phyloP scores from a whole-genome alignment of 1,140 invertebrate genomes.

The Cyrtorhinus lividipennis region DNA sequence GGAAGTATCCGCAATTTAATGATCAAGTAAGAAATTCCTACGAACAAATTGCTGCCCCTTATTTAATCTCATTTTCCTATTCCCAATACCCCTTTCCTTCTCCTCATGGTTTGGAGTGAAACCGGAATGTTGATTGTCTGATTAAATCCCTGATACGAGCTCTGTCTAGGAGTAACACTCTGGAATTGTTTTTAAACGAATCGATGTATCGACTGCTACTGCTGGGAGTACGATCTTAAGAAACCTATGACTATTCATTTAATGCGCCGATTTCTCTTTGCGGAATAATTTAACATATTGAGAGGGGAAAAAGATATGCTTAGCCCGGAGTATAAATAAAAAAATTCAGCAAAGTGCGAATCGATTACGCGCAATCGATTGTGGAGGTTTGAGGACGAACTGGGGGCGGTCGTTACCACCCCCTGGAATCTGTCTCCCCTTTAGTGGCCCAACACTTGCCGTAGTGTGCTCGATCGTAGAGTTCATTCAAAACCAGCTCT shows the following conservation, averaged over 20 bases:
- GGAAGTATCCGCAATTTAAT: no score
- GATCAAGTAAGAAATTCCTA: no score
- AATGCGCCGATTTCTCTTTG: background rate
- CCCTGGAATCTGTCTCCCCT: background rate
- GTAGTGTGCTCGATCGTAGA: background rate
- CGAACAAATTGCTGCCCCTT: no score
- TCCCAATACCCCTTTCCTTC: no score
- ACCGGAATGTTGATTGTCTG: no score
- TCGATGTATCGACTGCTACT: background rate
- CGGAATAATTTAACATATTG: background rate
- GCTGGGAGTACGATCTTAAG: background rate
- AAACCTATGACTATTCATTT: background rate
- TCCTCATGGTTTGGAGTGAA: no score
- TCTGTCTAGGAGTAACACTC: background rate
- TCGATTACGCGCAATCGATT: background rate
- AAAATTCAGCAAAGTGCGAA: background rate
- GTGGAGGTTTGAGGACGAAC: background rate
- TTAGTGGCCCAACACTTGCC: slow-evolving; percentile 1
- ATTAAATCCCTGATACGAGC: background rate
- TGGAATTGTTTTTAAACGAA: background rate
- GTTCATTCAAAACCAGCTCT: slow-evolving; percentile 1
- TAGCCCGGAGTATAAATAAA: no score
- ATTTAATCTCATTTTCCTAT: no score
- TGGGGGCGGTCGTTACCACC: background rate
- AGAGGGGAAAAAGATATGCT: background rate